These are phyloP conservation scores for Python bivittatus DNA, from an alignment of 2,113 vertebrate genomes.

Conservation along the genomic window DNA sequence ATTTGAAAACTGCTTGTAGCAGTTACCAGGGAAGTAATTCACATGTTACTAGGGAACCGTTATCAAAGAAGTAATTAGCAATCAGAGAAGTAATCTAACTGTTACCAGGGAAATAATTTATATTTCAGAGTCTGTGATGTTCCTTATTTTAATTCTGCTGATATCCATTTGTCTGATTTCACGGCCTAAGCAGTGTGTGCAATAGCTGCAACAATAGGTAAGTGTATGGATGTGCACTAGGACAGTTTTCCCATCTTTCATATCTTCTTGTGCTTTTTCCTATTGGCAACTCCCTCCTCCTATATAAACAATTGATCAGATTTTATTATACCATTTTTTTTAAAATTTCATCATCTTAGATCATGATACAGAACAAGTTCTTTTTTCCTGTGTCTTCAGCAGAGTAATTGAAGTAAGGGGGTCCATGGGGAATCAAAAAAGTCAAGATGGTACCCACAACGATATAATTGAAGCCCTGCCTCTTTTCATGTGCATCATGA, in stretches of 20 bases:
- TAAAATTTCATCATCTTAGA: neutral
- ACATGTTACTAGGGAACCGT: neutral
- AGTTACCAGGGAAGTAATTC: neutral
- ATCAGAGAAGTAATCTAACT: neutral
- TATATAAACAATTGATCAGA: neutral
- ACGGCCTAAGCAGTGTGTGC: neutral
- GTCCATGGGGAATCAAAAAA: neutral
- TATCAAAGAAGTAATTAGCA: neutral
- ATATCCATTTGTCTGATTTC: neutral
- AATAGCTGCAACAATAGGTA: neutral
- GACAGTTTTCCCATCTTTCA: neutral
- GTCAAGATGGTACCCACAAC: neutral
- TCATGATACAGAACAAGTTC: neutral
- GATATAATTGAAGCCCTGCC: neutral
- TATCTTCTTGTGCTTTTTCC: neutral
- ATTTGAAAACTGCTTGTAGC: neutral
- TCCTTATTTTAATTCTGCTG: neutral
- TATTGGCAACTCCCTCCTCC: neutral
- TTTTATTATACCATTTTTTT: neutral
- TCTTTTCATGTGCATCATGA: neutral
- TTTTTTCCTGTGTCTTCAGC: neutral
- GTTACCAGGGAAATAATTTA: neutral
- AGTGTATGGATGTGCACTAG: neutral
- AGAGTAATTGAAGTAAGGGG: neutral
- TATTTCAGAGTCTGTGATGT: neutral